Base-by-base conservation (phyloP, 64 coral and sea anemone genomes). In the Actinia equina region DNA sequence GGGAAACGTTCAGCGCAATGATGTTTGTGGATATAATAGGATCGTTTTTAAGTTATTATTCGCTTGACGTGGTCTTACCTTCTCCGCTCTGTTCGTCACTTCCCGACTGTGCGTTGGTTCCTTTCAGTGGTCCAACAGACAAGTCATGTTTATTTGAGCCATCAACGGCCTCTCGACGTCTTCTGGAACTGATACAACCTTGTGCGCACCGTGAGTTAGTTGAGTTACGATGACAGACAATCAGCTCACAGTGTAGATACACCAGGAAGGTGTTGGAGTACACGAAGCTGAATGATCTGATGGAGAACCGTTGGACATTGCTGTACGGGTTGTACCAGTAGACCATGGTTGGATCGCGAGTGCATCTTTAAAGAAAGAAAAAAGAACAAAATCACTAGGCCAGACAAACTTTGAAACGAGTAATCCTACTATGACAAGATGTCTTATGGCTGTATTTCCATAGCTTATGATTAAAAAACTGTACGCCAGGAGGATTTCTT, bases 231-330 rank as follows among this genome's bases (percentile, higher is more conserved):
- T 90, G 81, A 41, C 89, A 90, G 15, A 83, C 81, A 23, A 90
- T 52, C 51, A 90, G 80, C 69, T 91, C 83, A 91, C 89, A 91
- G 83, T 91, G 89, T 3, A 91, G 62, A 52, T 91, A 84, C 7
- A 86, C 89, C 56, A 87, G 43, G 0, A 63, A 85, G 60, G 52
- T 82, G 44, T 83, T 64, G 45, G 74, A 17, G 61, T 85, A 53
- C 22, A 92, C 78, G 45, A 92, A 92, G 57, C 84, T 59, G 17
- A 92, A 92, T 20, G 90, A 82, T 69, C 86, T 82, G 77, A 92
- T 92, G 45, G 61, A 86, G 81, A 92, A 82, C 22, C 85, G 84
- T 44, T 92, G 90, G 17, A 63, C 52, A 10, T 7, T 18, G 17
- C 53, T 59, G 54, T 59, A 51, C 11, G 45, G 78, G 16, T 63